phyloP scores from a whole-genome alignment of 2,797 vertebrate genomes.

The Neosilurus mollespiculum region DNA sequence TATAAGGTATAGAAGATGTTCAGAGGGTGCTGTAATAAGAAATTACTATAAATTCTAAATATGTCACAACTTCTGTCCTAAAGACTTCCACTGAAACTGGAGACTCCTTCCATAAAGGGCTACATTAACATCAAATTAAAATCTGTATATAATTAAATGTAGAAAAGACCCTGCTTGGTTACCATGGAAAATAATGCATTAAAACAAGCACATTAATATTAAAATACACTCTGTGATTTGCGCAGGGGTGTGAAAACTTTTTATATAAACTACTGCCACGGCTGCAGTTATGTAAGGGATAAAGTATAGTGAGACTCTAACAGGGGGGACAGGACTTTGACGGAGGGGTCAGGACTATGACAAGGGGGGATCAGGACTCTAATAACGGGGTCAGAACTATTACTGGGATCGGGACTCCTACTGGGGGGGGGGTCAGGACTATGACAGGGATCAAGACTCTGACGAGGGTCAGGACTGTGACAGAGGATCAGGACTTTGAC shows the following conservation, averaged over 20 bases:
- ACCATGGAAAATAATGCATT: background rate
- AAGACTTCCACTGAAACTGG: background rate
- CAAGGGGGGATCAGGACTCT: too few relatives aligned
- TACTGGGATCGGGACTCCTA: too few relatives aligned
- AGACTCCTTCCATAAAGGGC: constrained; percentile 8
- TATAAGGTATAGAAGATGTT: background rate
- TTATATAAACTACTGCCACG: background rate
- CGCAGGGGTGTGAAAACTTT: background rate
- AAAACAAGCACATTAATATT: background rate
- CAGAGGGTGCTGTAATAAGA: too few relatives aligned
- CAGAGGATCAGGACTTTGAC: too few relatives aligned
- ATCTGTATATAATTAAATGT: background rate
- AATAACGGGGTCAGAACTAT: too few relatives aligned
- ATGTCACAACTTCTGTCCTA: background rate
- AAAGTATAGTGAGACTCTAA: too few relatives aligned
- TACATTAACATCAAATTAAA: background rate
- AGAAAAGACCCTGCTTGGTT: background rate
- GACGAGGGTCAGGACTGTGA: too few relatives aligned
- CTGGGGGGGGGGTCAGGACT: too few relatives aligned
- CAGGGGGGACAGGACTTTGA: too few relatives aligned
- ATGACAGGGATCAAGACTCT: too few relatives aligned
- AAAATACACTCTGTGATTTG: background rate
- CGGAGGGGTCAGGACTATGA: too few relatives aligned
- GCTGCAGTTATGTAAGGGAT: background rate
- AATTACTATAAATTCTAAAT: background rate